A percentile compares a stretch with the other conserved stretches of the same genome.
Evolutionary conservation across 2,113 vertebrate genomes (phyloP).

Genomic region (Phrynosoma platyrhinos): DNA sequence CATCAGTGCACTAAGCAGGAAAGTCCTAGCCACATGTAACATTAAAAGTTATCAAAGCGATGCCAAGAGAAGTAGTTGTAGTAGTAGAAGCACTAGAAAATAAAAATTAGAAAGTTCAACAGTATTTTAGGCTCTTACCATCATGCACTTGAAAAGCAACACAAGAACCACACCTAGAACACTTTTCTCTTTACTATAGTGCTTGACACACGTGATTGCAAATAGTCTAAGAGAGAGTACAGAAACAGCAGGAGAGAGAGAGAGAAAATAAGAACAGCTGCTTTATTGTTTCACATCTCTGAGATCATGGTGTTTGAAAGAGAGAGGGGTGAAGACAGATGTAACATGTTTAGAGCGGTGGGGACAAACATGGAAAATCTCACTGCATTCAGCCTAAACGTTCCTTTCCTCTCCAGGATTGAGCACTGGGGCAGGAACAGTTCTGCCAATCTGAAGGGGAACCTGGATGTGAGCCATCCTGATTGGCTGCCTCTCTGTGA

Average conservation of each 20-base stretch:
- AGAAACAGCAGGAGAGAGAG: conserved; percentile 75
- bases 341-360: background rate
- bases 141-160: conserved; percentile 99
- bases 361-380: background rate
- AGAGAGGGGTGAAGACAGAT: conserved; percentile 53
- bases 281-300: conserved; percentile 77
- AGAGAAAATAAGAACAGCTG: conserved; percentile 72
- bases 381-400: background rate
- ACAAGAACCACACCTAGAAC: conserved; percentile 89
- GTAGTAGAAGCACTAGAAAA: conserved; percentile 78
- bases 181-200: conserved; percentile 89
- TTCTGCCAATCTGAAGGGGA: conserved; percentile 3
- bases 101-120: conserved; percentile 79
- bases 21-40: conserved; percentile 87
- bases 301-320: conserved; percentile 83
- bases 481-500: background rate
- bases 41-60: conserved; percentile 88
- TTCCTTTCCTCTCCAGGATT: background rate
- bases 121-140: conserved; percentile 89
- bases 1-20: conserved; percentile 86
- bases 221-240: conserved; percentile 81
- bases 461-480: background rate
- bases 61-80: conserved; percentile 82
- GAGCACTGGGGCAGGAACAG: background rate
- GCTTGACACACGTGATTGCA: conserved; percentile 87